Percentiles rank a stretch among this genome's conserved stretches.
phyloP scores from a whole-genome alignment of 2,113 vertebrate genomes.

The pig (Sus scrofa) region DNA sequence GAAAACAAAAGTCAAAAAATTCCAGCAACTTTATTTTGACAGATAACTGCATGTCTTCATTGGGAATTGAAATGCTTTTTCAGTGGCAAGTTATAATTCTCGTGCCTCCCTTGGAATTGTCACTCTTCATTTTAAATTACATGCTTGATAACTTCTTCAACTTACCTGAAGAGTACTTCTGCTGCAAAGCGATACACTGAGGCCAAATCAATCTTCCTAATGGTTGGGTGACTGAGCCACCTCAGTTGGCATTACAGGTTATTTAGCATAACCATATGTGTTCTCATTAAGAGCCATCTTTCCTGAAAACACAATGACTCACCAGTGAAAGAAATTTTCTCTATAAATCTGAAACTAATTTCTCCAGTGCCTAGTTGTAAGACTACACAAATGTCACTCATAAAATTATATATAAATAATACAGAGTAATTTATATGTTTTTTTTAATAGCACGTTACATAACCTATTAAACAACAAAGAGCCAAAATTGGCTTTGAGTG shows the following conservation, averaged over 20 bases:
- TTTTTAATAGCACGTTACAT: constrained; percentile 64
- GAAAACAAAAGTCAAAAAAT: not conserved
- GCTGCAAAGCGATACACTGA: constrained; percentile 77
- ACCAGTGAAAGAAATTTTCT: constrained; percentile 83
- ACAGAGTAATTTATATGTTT: constrained; percentile 53
- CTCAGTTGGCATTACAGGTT: constrained; percentile 80
- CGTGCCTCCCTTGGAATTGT: constrained; percentile 61
- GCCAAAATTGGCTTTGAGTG: not conserved
- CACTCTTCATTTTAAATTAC: constrained; percentile 79
- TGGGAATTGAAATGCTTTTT: constrained; percentile 39
- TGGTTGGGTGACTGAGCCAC: constrained; percentile 67
- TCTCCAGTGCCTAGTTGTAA: constrained; percentile 72
- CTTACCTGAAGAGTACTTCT: constrained; percentile 83
- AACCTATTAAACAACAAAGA: constrained; percentile 53
- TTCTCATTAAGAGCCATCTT: constrained; percentile 83
- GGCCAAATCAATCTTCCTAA: constrained; percentile 86
- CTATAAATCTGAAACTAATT: constrained; percentile 87
- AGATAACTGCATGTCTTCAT: not conserved
- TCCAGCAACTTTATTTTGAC: constrained; percentile 32
- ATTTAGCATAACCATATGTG: constrained; percentile 87
- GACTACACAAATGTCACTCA: constrained; percentile 73
- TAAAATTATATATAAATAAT: constrained; percentile 66
- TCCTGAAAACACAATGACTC: constrained; percentile 78
- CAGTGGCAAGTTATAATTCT: constrained; percentile 48
- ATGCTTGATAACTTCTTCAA: constrained; percentile 80